These are phyloP conservation scores for Hypothenemus hampei DNA, from an alignment of 1,140 invertebrate genomes.

Conservation along the genomic window DNA sequence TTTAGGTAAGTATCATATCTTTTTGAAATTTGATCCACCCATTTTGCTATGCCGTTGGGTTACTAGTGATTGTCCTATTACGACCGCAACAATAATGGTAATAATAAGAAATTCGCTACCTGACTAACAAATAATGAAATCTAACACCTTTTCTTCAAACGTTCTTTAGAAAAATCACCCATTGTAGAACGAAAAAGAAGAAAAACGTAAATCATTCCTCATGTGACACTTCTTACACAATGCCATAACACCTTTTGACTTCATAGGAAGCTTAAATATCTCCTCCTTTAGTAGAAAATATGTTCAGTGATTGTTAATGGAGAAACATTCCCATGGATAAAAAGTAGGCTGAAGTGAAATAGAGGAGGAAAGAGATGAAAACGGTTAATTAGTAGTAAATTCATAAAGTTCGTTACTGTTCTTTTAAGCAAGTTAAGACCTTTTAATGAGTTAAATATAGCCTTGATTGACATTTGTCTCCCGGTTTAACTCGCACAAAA, in stretches of 20 bases:
- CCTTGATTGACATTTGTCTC: slow-evolving; percentile 6
- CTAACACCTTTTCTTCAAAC: slow-evolving; percentile 5
- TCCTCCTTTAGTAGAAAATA: neutral
- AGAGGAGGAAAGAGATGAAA: too few relatives aligned
- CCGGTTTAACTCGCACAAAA: neutral
- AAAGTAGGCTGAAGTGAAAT: neutral
- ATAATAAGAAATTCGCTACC: slow-evolving; percentile 12
- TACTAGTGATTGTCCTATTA: too few relatives aligned
- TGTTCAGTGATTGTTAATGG: too few relatives aligned
- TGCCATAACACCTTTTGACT: slow-evolving; percentile 18
- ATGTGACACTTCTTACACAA: slow-evolving; percentile 17
- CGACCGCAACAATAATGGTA: too few relatives aligned
- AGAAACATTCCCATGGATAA: neutral
- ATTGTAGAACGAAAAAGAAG: slow-evolving; percentile 11
- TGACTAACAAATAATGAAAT: slow-evolving; percentile 13
- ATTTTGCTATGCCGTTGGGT: too few relatives aligned
- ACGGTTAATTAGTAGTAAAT: too few relatives aligned
- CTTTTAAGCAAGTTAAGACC: neutral
- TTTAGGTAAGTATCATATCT: too few relatives aligned
- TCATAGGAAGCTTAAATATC: slow-evolving; percentile 10
- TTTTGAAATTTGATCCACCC: too few relatives aligned
- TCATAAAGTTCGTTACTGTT: neutral
- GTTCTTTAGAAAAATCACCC: neutral
- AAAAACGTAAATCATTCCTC: slow-evolving; percentile 13
- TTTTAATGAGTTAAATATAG: slow-evolving; percentile 1